Evolutionary conservation across 2,113 vertebrate genomes (phyloP).

Genomic region (Cyanoramphus novaezelandiae): DNA sequence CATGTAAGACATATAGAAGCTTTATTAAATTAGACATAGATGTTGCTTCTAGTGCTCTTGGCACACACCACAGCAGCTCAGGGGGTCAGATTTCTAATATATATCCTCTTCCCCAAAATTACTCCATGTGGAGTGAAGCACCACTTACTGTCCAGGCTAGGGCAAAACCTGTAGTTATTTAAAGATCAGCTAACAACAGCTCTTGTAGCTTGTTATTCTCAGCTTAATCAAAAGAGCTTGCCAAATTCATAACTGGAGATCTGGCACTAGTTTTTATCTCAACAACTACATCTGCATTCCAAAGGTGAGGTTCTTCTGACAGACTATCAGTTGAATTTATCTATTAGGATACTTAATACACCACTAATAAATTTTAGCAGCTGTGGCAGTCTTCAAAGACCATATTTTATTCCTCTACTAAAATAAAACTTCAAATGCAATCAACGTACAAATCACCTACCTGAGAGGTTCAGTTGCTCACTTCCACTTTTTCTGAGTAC

Average conservation of each 20-base stretch:
- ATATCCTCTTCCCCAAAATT: not conserved
- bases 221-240: not conserved
- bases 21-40: not conserved
- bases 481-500: not conserved
- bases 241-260: not conserved
- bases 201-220: not conserved
- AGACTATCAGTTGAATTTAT: not conserved
- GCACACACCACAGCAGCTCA: not conserved
- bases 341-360: not conserved
- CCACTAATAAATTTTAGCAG: not conserved
- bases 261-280: not conserved
- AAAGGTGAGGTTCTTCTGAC: not conserved
- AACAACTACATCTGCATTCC: not conserved
- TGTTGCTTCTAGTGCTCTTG: not conserved
- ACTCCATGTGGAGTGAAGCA: not conserved
- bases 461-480: conserved; percentile 35
- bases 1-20: not conserved
- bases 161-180: not conserved
- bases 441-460: not conserved
- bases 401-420: not conserved
- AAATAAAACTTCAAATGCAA: not conserved
- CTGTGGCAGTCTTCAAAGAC: not conserved
- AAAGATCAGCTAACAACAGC: not conserved
- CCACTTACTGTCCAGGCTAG: not conserved
- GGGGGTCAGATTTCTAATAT: not conserved